A percentile compares a stretch with the other conserved stretches of the same genome.
Evolutionary conservation across 1,140 invertebrate genomes (phyloP).

Genomic region (Heliconius melpomene): DNA sequence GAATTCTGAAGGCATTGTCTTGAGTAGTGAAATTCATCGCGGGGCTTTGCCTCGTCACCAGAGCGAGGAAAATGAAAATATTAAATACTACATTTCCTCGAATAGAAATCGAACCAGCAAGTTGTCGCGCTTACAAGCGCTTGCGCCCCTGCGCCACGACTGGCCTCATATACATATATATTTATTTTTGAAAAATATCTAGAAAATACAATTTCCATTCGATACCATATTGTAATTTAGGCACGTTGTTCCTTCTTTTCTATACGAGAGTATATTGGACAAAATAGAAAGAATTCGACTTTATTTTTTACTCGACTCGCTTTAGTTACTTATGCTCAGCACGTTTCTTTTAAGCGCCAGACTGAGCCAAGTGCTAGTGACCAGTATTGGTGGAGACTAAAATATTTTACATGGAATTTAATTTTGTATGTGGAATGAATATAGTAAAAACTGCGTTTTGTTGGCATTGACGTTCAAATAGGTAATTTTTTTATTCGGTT

Average conservation of each 20-base stretch:
- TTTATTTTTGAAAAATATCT: neutral
- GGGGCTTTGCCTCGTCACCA: too few relatives aligned
- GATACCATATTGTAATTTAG: constrained; percentile 9
- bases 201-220: neutral
- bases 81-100: too few relatives aligned
- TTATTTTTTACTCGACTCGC: constrained; percentile 1
- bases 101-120: too few relatives aligned
- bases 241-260: neutral
- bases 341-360: constrained; percentile 10
- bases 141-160: too few relatives aligned
- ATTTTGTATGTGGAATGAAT: neutral
- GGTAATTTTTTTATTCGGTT: too few relatives aligned
- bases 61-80: too few relatives aligned
- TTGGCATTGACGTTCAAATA: too few relatives aligned
- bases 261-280: neutral
- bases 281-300: constrained; percentile 9
- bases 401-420: constrained; percentile 7
- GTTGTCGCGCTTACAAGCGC: too few relatives aligned
- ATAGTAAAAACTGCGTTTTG: too few relatives aligned
- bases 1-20: too few relatives aligned
- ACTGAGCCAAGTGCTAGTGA: constrained; percentile 10
- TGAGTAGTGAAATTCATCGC: too few relatives aligned
- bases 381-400: constrained; percentile 7
- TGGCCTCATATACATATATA: too few relatives aligned
- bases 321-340: constrained; percentile 8